phyloP scores from a whole-genome alignment of 1,140 invertebrate species.

The Bombus consobrinus region DNA sequence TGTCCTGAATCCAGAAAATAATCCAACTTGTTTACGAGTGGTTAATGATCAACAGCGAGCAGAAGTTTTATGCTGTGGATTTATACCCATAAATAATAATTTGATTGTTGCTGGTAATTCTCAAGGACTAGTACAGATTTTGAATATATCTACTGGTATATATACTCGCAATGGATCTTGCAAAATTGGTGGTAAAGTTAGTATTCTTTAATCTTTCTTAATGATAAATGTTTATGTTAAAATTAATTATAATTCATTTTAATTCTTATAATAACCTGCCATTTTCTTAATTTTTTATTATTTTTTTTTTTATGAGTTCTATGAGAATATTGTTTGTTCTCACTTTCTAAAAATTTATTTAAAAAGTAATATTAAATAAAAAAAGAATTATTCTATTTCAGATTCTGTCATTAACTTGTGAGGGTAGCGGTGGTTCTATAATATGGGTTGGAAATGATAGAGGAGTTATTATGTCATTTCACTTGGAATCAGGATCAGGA shows the following conservation, averaged over 20 bases:
- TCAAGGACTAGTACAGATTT: conserved; percentile 89
- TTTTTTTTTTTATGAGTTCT: not conserved
- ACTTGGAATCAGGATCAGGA: conserved; percentile 87
- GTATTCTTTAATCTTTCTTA: conserved; percentile 1
- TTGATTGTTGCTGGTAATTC: conserved; percentile 92
- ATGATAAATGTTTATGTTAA: not conserved
- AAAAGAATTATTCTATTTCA: conserved; percentile 41
- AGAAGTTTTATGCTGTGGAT: conserved; percentile 89
- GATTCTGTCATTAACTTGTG: conserved; percentile 88
- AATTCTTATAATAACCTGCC: not conserved
- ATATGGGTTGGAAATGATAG: conserved; percentile 94
- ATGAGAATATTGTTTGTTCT: not conserved
- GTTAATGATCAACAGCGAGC: conserved; percentile 86
- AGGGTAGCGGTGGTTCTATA: conserved; percentile 87
- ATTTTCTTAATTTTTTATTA: not conserved
- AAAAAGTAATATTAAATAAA: not conserved
- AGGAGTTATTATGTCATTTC: conserved; percentile 83
- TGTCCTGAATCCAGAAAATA: conserved; percentile 72
- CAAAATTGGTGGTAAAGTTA: conserved; percentile 89
- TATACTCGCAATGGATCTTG: conserved; percentile 89
- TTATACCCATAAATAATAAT: conserved; percentile 95
- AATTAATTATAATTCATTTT: not conserved
- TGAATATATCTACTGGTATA: conserved; percentile 94
- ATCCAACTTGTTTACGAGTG: conserved; percentile 85
- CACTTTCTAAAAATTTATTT: not conserved